A percentile compares a stretch with the other conserved stretches of the same genome.
phyloP scores from a whole-genome alignment of 2,797 vertebrate species.

The Bradypodion pumilum region DNA sequence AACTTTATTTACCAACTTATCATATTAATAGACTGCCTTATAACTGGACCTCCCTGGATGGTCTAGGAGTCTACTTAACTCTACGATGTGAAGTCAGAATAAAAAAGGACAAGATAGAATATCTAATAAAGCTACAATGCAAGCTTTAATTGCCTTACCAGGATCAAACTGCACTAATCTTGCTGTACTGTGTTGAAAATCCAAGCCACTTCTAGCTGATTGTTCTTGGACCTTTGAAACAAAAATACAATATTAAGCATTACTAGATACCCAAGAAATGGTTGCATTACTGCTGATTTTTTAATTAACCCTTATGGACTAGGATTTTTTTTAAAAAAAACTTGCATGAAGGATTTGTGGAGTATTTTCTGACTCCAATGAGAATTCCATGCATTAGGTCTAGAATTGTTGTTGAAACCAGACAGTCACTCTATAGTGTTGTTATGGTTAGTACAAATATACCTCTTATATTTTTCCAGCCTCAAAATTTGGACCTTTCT shows the following conservation, averaged over 20 bases:
- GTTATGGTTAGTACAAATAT: too few species aligned
- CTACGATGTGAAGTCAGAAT: background rate
- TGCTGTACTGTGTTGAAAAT: constrained; percentile 77
- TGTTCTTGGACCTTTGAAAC: constrained; percentile 75
- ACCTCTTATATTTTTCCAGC: too few species aligned
- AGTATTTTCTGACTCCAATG: too few species aligned
- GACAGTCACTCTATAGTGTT: too few species aligned
- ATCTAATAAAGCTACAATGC: background rate
- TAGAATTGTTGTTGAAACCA: too few species aligned
- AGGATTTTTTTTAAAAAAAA: too few species aligned
- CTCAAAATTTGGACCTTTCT: too few species aligned
- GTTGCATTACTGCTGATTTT: too few species aligned
- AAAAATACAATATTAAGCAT: constrained; percentile 28
- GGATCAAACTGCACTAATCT: constrained; percentile 79
- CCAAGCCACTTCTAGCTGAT: constrained; percentile 71
- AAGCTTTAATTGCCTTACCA: constrained; percentile 59
- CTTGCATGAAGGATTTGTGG: too few species aligned
- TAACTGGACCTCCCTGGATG: background rate
- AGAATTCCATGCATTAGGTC: too few species aligned
- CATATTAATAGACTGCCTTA: background rate
- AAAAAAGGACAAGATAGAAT: background rate
- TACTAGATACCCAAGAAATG: constrained; percentile 18
- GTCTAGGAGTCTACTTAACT: background rate
- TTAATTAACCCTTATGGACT: too few species aligned
- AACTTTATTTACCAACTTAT: background rate